phyloP scores from a whole-genome alignment of 2,797 vertebrate genomes.

The Manis crassicaudata region DNA sequence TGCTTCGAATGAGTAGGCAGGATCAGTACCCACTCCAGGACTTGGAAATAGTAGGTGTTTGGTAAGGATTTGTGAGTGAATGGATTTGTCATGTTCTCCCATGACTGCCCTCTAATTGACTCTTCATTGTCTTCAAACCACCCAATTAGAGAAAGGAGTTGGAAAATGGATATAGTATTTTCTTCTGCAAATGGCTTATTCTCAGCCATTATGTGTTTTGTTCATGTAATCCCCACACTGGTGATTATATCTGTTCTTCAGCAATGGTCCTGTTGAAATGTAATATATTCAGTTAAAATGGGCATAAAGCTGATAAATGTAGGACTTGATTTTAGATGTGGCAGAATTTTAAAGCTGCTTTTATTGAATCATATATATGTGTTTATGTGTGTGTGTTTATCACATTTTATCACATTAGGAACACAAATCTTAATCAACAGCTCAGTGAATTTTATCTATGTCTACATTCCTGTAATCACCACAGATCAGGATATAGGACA shows the following conservation, averaged over 20 bases:
- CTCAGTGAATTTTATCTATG: not conserved
- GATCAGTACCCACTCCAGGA: not conserved
- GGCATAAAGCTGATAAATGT: not conserved
- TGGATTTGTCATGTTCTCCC: not conserved
- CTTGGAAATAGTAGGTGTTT: not conserved
- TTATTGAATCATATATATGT: not conserved
- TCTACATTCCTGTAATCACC: not conserved
- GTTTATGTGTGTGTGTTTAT: too few relatives aligned
- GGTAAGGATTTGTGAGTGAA: not conserved
- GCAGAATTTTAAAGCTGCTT: not conserved
- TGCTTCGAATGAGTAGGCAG: not conserved
- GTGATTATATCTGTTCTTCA: not conserved
- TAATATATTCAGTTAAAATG: not conserved
- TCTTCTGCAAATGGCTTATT: not conserved
- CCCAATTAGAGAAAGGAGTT: conserved; percentile 5
- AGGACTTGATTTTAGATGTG: conserved; percentile 13
- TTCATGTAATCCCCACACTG: not conserved
- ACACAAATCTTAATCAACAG: not conserved
- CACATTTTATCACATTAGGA: not conserved
- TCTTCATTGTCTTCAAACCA: not conserved
- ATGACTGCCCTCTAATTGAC: not conserved
- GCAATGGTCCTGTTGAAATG: not conserved
- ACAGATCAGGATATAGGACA: not conserved
- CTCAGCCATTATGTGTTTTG: not conserved
- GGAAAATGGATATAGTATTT: not conserved